Base-by-base conservation (phyloP, 2,113 vertebrate genomes). In the Carassius auratus region DNA sequence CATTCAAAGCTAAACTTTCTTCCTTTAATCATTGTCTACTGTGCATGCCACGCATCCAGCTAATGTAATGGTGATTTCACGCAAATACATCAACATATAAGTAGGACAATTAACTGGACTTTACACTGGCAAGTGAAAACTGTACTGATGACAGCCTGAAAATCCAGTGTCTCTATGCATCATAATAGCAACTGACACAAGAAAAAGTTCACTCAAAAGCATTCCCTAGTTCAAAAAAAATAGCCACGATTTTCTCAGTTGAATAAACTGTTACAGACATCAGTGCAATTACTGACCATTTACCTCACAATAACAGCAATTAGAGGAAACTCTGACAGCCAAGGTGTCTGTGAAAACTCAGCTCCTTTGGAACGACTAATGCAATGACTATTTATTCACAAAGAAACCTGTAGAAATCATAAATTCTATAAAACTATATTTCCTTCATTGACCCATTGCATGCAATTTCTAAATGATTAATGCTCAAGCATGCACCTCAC, bases 271-370 rank as follows among this genome's bases (percentile, higher is more conserved):
- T 48, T 45, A 61, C 57, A 75, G 57, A 66, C 81, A 61, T 52
- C 57, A 17, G 76, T 21, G 62, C 83, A 86, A 74, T 84, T 86
- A 84, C 62, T 81, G 76, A 75, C 83, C 86, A 76, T 73, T 80
- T 84, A 78, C 59, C 78, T 77, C 69, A n/a, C 59, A 84, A 81
- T 84, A 84, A 84, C 13, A 0, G 66, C 82, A 80, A 84, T 86
- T 88, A 88, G 71, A 82, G 62, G 73, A 84, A 82, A 83, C 33
- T 84, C 52, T 75, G 83, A 33, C 30, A 62, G 19, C 59, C 45
- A 79, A 86, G 55, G 61, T 86, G 75, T 69, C 87, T 59, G 84
- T 59, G 62, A 64, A 89, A 42, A 74, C 68, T 1, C 59, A 30
- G 5, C 59, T 62, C 9, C 77, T 79, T 85, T 52, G 21, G 52